phyloP scores from a whole-genome alignment of 2,888 invertebrate species.

The Tribolium freemani region DNA sequence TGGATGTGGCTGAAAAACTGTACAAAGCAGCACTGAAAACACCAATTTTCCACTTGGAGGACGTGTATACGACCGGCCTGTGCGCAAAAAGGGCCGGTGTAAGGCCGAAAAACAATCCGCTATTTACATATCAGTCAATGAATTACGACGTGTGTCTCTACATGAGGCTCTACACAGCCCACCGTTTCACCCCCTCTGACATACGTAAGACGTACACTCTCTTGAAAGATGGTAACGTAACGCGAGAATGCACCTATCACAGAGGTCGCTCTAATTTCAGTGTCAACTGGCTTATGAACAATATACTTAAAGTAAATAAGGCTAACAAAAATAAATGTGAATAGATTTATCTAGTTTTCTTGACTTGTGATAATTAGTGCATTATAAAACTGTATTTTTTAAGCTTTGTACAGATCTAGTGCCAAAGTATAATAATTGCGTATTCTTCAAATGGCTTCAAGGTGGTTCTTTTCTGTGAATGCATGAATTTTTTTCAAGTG shows the following conservation, averaged over 20 bases:
- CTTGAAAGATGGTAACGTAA: constrained; percentile 27
- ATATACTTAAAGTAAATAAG: constrained; percentile 33
- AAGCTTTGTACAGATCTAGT: constrained; percentile 47
- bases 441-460: constrained; percentile 6
- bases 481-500: background rate
- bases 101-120: constrained; percentile 62
- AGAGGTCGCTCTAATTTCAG: constrained; percentile 18
- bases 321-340: constrained; percentile 42
- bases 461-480: constrained; percentile 11
- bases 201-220: constrained; percentile 24
- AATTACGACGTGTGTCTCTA: constrained; percentile 32
- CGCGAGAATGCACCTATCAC: constrained; percentile 19
- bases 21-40: constrained; percentile 78
- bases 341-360: constrained; percentile 28
- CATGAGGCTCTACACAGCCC: constrained; percentile 30
- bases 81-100: constrained; percentile 75
- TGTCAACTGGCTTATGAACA: constrained; percentile 38
- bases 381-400: constrained; percentile 46
- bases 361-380: constrained; percentile 46
- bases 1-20: constrained; percentile 75
- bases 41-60: constrained; percentile 82
- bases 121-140: constrained; percentile 39
- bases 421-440: constrained; percentile 33
- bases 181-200: constrained; percentile 32
- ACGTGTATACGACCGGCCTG: constrained; percentile 85